These are phyloP conservation scores for Saccostrea echinata DNA, from an alignment of 1,140 invertebrate species.

Conservation along the genomic window DNA sequence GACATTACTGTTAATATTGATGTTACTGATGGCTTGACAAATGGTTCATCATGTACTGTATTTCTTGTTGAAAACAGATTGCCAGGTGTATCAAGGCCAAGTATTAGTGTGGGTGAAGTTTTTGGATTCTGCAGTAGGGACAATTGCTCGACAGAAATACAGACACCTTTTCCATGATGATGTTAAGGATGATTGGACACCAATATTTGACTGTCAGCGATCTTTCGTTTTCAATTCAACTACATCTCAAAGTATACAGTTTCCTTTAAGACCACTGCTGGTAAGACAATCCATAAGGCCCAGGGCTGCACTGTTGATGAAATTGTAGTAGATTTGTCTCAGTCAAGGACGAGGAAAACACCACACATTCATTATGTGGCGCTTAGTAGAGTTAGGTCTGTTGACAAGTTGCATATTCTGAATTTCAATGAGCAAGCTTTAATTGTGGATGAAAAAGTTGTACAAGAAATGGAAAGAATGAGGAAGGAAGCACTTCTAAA, in stretches of 20 bases:
- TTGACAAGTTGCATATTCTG: conserved; percentile 18
- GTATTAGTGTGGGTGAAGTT: conserved; percentile 35
- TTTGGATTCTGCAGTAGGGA: background rate
- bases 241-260: conserved; percentile 35
- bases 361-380: conserved; percentile 47
- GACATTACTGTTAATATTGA: conserved; percentile 38
- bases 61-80: conserved; percentile 21
- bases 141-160: conserved; percentile 22
- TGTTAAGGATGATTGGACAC: too few relatives aligned
- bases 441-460: conserved; percentile 31
- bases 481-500: conserved; percentile 2
- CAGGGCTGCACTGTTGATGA: too few relatives aligned
- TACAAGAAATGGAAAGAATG: conserved; percentile 45
- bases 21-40: too few relatives aligned
- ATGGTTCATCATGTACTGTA: conserved; percentile 41
- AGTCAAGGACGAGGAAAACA: background rate
- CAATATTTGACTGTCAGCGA: too few relatives aligned
- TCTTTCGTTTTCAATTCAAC: conserved; percentile 34
- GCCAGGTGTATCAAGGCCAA: conserved; percentile 27
- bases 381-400: conserved; percentile 19
- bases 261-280: conserved; percentile 44
- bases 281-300: too few relatives aligned
- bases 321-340: conserved; percentile 43
- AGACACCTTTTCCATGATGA: too few relatives aligned
- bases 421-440: conserved; percentile 36